Evolutionary conservation across 1,140 invertebrate species (phyloP).

Genomic region (Probaryconus sp.): DNA sequence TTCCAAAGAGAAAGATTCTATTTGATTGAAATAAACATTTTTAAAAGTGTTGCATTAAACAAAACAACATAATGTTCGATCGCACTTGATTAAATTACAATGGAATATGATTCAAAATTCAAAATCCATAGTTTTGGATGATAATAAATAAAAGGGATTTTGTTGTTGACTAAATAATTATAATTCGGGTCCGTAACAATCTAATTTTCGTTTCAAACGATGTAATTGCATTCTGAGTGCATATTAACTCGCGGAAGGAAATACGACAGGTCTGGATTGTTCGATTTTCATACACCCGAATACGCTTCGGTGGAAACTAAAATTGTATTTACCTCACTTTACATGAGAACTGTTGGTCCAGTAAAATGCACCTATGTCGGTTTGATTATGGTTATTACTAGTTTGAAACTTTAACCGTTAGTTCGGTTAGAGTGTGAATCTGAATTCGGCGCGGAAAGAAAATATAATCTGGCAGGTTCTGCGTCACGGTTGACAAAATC

Average conservation of each 20-base stretch:
- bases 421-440: conserved; percentile 3
- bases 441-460: conserved; percentile 17
- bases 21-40: too few species aligned
- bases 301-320: conserved; percentile 38
- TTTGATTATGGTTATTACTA: conserved; percentile 29
- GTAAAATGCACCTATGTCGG: conserved; percentile 26
- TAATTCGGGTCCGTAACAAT: too few species aligned
- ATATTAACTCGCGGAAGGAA: conserved; percentile 23
- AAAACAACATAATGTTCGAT: too few species aligned
- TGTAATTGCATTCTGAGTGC: conserved; percentile 21
- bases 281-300: conserved; percentile 43
- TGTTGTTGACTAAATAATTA: too few species aligned
- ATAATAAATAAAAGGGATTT: too few species aligned
- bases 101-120: too few species aligned
- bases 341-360: conserved; percentile 15
- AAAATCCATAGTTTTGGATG: too few species aligned
- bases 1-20: too few species aligned
- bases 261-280: conserved; percentile 33
- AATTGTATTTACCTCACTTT: conserved; percentile 37
- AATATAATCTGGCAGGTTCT: background rate
- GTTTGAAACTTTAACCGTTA: conserved; percentile 21
- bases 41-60: too few species aligned
- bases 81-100: too few species aligned
- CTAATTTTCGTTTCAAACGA: too few species aligned
- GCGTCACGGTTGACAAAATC: conserved; percentile 16